Evolutionary conservation across 2,113 vertebrate genomes (phyloP).

Genomic region (Microtus pennsylvanicus): DNA sequence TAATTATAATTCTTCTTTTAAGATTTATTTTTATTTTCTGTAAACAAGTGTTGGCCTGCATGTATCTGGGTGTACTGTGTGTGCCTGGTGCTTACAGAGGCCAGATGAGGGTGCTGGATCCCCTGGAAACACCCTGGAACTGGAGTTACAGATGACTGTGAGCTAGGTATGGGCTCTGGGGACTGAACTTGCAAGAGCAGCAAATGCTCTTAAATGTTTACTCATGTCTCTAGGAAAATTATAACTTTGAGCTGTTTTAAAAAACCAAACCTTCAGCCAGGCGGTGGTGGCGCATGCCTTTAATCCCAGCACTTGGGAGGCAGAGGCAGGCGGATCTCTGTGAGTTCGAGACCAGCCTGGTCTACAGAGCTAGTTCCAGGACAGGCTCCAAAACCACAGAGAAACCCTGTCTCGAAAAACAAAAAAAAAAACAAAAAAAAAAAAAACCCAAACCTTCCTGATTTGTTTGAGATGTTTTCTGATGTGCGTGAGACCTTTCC

Average conservation of each 20-base stretch:
- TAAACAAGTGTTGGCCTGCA: not conserved
- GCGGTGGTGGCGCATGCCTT: too few species aligned
- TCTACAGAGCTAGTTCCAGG: too few species aligned
- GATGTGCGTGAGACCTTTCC: not conserved
- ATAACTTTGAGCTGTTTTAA: not conserved
- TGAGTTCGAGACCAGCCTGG: too few species aligned
- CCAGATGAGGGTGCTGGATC: not conserved
- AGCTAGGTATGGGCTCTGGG: not conserved
- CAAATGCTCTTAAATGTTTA: not conserved
- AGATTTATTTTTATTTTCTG: not conserved
- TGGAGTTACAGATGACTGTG: not conserved
- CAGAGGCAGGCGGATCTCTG: too few species aligned
- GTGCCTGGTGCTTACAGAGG: not conserved
- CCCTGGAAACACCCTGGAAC: not conserved
- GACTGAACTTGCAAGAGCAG: not conserved
- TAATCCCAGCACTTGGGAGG: too few species aligned
- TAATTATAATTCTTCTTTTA: not conserved
- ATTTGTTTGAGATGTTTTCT: constrained; percentile 41
- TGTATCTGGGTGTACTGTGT: not conserved
- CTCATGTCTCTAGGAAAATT: not conserved
- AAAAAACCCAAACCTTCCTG: not conserved
- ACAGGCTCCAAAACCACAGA: too few species aligned
- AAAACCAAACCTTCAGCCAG: not conserved
- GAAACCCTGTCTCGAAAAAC: too few species aligned
- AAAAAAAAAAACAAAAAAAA: too few species aligned